Percentiles rank a stretch among this genome's conserved stretches.
Conservation (phyloP, 2,113 vertebrate species). For the Bombycilla garrulus region DNA sequence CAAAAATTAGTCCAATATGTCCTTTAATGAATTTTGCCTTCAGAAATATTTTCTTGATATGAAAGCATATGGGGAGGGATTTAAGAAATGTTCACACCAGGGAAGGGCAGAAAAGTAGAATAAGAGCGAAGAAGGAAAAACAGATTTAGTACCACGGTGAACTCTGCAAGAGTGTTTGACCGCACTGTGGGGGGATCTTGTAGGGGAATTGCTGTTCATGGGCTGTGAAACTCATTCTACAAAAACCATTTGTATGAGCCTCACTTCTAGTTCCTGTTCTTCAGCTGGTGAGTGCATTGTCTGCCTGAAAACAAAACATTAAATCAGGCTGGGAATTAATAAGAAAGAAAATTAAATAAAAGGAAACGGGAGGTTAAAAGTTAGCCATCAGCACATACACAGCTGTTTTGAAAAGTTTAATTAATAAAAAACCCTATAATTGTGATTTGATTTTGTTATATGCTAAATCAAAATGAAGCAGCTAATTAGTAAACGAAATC, state of each 20-base stretch:
- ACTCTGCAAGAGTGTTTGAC: accelerated
- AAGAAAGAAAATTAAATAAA: constrained; percentile 2
- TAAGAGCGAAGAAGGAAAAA: background rate
- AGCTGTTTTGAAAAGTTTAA: constrained; percentile 20
- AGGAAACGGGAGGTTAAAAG: constrained; percentile 14
- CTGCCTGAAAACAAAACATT: background rate
- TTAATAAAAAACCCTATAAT: constrained; percentile 7
- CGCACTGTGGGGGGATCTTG: background rate
- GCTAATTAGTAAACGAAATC: constrained; percentile 56
- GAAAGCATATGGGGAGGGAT: background rate
- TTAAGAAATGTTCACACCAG: background rate
- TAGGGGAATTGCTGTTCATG: background rate
- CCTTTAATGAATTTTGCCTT: background rate
- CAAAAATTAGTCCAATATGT: background rate
- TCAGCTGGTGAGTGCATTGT: background rate
- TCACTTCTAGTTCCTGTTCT: background rate
- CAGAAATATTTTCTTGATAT: background rate
- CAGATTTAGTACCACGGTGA: background rate
- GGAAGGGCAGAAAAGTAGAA: background rate
- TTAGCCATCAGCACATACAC: background rate
- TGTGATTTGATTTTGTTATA: constrained; percentile 37
- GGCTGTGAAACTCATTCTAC: background rate
- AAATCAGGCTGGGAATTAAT: background rate
- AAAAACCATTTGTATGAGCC: background rate
- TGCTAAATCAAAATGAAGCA: constrained; percentile 41